A percentile compares a stretch with the other conserved stretches of the same genome.
These are phyloP conservation scores for Valencia hispanica DNA, from an alignment of 2,797 vertebrate genomes.

Conservation along the genomic window DNA sequence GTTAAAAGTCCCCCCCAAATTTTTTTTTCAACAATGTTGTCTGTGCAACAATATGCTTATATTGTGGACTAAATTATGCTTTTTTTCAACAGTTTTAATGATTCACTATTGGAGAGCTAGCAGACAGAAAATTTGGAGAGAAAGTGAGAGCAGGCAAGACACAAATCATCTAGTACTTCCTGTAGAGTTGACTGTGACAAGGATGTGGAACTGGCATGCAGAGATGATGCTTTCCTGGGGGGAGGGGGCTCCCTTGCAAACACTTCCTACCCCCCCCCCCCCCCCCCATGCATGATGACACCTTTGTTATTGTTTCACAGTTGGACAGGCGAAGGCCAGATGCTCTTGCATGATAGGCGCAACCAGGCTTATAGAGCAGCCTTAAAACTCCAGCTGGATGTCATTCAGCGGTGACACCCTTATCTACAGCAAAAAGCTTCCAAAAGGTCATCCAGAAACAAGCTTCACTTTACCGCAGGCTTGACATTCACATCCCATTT, in stretches of 20 bases:
- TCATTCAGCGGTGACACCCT: constrained; percentile 41
- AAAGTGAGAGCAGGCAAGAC: constrained; percentile 37
- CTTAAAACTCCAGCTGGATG: constrained; percentile 41
- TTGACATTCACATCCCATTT: not conserved
- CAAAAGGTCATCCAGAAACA: constrained; percentile 34
- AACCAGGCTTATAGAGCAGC: constrained; percentile 48
- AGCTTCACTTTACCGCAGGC: not conserved
- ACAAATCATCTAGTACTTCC: constrained; percentile 68
- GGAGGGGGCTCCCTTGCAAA: constrained; percentile 66
- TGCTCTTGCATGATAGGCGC: constrained; percentile 88
- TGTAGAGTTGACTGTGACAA: constrained; percentile 64
- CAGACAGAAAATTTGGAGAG: constrained; percentile 4
- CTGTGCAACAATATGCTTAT: not conserved
- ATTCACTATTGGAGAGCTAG: not conserved
- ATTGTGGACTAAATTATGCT: no score
- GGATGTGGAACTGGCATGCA: constrained; percentile 75
- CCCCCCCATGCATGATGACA: constrained; percentile 35
- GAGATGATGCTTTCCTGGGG: constrained; percentile 69
- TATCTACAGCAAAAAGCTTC: constrained; percentile 42
- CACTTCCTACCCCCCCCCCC: constrained; percentile 52
- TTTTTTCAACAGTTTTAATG: not conserved
- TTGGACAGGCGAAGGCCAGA: constrained; percentile 84
- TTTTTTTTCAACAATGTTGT: not conserved
- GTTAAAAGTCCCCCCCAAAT: no score
- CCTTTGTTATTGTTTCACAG: constrained; percentile 57